Percentiles rank a stretch among this genome's conserved stretches.
phyloP scores from a whole-genome alignment of 2,888 invertebrate genomes.

The Melanophora roralis region DNA sequence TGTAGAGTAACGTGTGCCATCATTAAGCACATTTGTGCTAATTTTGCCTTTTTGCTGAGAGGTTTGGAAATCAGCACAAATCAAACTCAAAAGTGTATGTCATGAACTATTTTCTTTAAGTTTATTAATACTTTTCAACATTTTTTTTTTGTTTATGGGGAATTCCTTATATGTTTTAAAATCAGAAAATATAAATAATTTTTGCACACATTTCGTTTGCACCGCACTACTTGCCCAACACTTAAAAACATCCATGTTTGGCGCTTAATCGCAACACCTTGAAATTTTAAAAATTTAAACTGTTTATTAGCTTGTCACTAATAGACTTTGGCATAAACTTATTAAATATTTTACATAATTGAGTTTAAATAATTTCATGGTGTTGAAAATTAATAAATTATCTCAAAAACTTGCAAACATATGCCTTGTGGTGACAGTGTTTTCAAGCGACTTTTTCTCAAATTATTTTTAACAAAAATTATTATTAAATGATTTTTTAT shows the following conservation, averaged over 20 bases:
- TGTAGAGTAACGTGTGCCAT: conserved; percentile 64
- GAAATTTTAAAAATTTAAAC: conserved; percentile 37
- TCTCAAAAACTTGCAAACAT: neutral
- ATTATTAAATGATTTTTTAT: too few relatives aligned
- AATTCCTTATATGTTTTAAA: conserved; percentile 70
- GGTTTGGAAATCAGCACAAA: conserved; percentile 42
- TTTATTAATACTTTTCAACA: conserved; percentile 57
- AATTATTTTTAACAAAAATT: too few relatives aligned
- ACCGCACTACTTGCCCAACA: neutral
- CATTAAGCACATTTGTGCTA: conserved; percentile 28
- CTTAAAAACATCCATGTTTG: neutral
- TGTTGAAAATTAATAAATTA: conserved; percentile 45
- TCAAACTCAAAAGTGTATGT: conserved; percentile 37
- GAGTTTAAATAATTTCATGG: conserved; percentile 49
- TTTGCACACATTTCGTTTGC: conserved; percentile 1
- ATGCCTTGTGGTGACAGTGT: conserved; percentile 4
- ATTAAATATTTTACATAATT: conserved; percentile 51
- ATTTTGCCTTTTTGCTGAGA: conserved; percentile 15
- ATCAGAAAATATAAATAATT: conserved; percentile 9
- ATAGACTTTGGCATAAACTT: conserved; percentile 40
- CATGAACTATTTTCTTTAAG: conserved; percentile 44
- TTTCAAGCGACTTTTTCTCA: neutral
- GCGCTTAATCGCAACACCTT: conserved; percentile 40
- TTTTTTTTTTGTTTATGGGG: conserved; percentile 70
- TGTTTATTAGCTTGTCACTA: conserved; percentile 33